A percentile compares a stretch with the other conserved stretches of the same genome.
Evolutionary conservation across 2,113 vertebrate species (phyloP).

Genomic region (Planiliza haematocheilus): DNA sequence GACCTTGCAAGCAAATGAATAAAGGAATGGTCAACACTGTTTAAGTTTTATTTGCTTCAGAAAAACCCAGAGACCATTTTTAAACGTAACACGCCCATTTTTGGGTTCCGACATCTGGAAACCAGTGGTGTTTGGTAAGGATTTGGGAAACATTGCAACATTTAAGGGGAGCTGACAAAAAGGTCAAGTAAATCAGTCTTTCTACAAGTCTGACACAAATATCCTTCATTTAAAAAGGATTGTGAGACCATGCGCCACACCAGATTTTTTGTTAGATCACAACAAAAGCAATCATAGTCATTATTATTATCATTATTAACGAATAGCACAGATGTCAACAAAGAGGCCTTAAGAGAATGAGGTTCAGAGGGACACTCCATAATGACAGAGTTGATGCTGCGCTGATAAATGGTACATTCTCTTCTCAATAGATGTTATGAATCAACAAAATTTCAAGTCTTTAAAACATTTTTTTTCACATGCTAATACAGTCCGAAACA

Average conservation of each 20-base stretch:
- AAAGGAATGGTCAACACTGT: background rate
- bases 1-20: constrained; percentile 3
- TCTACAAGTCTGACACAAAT: constrained; percentile 1
- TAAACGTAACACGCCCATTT: constrained; percentile 7
- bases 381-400: background rate
- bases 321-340: background rate
- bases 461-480: background rate
- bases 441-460: constrained; percentile 4
- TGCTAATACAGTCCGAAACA: constrained; percentile 10
- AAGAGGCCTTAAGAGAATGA: background rate
- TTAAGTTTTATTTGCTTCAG: constrained; percentile 10
- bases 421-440: background rate
- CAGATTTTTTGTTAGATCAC: constrained; percentile 4
- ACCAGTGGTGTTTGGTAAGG: constrained; percentile 47
- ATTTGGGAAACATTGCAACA: background rate
- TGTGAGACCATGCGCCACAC: constrained; percentile 3
- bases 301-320: background rate
- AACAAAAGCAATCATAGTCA: constrained; percentile 17
- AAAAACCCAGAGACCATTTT: constrained; percentile 2
- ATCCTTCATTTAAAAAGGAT: constrained; percentile 2
- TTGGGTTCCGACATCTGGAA: constrained; percentile 57
- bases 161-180: constrained; percentile 22
- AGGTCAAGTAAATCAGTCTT: background rate
- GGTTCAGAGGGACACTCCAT: background rate
- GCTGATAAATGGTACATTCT: background rate